Base-by-base conservation (phyloP, 1,140 invertebrate genomes). In the Maniola jurtina region DNA sequence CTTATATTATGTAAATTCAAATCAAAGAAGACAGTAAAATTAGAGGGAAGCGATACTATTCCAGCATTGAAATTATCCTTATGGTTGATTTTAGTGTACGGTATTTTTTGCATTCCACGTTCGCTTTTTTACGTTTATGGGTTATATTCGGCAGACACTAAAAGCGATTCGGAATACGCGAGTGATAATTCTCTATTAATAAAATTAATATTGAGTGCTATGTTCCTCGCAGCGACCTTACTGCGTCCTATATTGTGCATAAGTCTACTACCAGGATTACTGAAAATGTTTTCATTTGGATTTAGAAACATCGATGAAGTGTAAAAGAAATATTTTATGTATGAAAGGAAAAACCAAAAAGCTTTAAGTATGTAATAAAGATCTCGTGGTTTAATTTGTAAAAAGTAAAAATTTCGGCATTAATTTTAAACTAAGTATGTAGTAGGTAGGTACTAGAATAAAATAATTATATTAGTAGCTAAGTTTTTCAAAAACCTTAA, bases 21-120 rank as follows among this genome's bases (percentile, higher is more conserved):
- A 50, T 76, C 79, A 33, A 83, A 81, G 55, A 69, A 68, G 25
- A 36, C 71, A 34, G 68, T 68, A 13, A 76, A 72, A 48, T 67
- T 81, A 8, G 72, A 79, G 48, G 71, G 73, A 63, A 78, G 68
- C 60, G 85, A 91, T 50, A 80, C 81, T 7, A 47, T 75, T 47
- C 64, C 80, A 25, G 79, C 84, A 10, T 72, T 91, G 35, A 91
- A 88, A 65, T 71, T 91, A 58, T 88, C 90, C 14, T 69, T 91
- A 36, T 87, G 79, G 67, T 77, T 92, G 65, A 88, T 90, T 64
- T 60, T 79, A 15, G 60, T 85, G 14, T 90, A 86, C 65, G 65
- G 85, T 50, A 47, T 84, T 13, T 70, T 90, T 25, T 86, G 85
- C 70, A 73, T 73, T 6, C 91, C 90, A 8, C 82, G 87, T 5